Evolutionary conservation across 1,140 invertebrate genomes (phyloP).

Genomic region (Andricus grossulariae): DNA sequence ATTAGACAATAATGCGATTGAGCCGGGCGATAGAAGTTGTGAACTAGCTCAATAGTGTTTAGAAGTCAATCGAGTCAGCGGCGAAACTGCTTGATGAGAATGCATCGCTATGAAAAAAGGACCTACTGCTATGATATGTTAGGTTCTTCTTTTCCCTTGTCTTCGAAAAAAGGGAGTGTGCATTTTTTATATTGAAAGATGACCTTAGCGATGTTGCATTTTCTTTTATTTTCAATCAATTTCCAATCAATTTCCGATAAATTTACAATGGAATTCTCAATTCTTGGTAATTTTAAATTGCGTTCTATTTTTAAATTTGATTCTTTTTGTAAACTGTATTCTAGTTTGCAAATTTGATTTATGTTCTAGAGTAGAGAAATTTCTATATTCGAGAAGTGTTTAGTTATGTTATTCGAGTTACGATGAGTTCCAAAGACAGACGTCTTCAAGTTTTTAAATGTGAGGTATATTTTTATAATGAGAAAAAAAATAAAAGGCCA

Average conservation of each 20-base stretch:
- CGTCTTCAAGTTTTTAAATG: conserved; percentile 29
- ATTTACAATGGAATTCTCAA: conserved; percentile 2
- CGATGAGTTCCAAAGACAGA: conserved; percentile 22
- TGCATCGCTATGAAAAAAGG: conserved; percentile 9
- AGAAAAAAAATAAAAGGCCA: conserved; percentile 22
- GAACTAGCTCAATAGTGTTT: conserved; percentile 25
- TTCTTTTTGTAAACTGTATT: neutral
- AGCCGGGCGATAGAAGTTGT: conserved; percentile 22
- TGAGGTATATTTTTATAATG: conserved; percentile 29
- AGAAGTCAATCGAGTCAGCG: conserved; percentile 24
- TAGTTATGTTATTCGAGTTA: conserved; percentile 9
- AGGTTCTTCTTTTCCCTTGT: conserved; percentile 8
- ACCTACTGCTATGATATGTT: conserved; percentile 15
- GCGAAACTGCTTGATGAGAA: conserved; percentile 26
- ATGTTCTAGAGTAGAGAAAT: conserved; percentile 6
- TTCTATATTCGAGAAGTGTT: conserved; percentile 12
- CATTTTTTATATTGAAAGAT: conserved; percentile 19
- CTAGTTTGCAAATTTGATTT: neutral
- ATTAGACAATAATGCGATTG: conserved; percentile 29
- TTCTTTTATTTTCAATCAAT: conserved; percentile 11
- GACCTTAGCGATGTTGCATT: neutral
- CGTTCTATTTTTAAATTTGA: neutral
- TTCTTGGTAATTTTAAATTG: conserved; percentile 30
- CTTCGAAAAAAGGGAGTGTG: conserved; percentile 14
- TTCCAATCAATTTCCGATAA: neutral